Percentiles rank a stretch among this genome's conserved stretches.
Conservation (phyloP, 2,888 invertebrate genomes). For the Drosophila prolongata region DNA sequence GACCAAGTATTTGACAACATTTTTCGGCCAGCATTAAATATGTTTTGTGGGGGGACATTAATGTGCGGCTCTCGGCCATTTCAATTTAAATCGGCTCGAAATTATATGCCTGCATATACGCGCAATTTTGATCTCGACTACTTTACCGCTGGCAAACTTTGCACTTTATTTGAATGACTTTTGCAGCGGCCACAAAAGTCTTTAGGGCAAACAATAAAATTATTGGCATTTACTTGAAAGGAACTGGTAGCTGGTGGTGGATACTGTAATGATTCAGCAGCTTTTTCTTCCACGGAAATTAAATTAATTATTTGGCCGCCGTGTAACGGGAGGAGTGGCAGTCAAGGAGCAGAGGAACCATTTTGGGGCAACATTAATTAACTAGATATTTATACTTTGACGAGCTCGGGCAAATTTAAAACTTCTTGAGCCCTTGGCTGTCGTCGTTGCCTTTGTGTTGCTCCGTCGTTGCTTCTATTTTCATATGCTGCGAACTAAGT, state of each 20-base stretch:
- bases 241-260: neutral
- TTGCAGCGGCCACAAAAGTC: slow-evolving; percentile 50
- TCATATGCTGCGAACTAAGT: slow-evolving; percentile 50
- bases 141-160: slow-evolving; percentile 50
- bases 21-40: slow-evolving; percentile 30
- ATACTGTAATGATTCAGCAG: slow-evolving; percentile 24
- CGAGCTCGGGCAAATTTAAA: slow-evolving; percentile 44
- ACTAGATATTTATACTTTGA: slow-evolving; percentile 66
- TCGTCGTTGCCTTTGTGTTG: neutral
- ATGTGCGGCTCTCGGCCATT: slow-evolving; percentile 7
- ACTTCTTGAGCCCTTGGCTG: slow-evolving; percentile 37
- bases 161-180: slow-evolving; percentile 65
- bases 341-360: slow-evolving; percentile 17
- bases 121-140: neutral
- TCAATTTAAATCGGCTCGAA: slow-evolving; percentile 18
- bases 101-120: neutral
- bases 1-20: slow-evolving; percentile 21
- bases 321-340: slow-evolving; percentile 8
- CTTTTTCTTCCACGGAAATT: slow-evolving; percentile 61
- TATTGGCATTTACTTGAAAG: slow-evolving; percentile 44
- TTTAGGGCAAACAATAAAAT: slow-evolving; percentile 68
- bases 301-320: slow-evolving; percentile 59
- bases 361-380: slow-evolving; percentile 62
- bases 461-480: slow-evolving; percentile 18
- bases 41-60: slow-evolving; percentile 3